Base-by-base conservation (phyloP, 30 jellyfish, hydroid and myxozoan species). In the Cassiopea xamachana region DNA sequence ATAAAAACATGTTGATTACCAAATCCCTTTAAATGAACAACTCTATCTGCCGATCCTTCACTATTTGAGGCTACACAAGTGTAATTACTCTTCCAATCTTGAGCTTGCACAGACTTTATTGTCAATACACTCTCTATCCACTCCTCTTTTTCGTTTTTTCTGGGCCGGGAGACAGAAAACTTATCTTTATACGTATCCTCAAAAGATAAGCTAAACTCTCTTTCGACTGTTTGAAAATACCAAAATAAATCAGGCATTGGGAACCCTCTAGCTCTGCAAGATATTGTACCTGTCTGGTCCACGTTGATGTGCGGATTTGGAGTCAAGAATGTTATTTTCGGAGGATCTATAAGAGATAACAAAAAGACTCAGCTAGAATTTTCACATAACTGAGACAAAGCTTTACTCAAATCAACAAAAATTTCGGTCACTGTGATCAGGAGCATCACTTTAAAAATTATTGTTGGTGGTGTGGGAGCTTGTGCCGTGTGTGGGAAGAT, bases 11-110 rank as follows among this genome's bases (percentile, higher is more conserved):
- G 68, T 3, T 55, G 12, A 94, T 79, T 59, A 91, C 97, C 89
- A 74, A 18, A 85, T 27, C 97, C 97, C 5, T 62, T 79, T 46
- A 91, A 64, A 39, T 48, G 86, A 50, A 78, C 82, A 15, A 46
- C 48, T 48, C 60, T 61, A 17, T 46, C 39, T 2, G 1, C 59
- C 0, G 91, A 76, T 17, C 97, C 97, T 59, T 84, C 87, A 14
- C 80, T 77, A 77, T 85, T 91, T 50, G 84, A 68, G 48, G 94
- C 97, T 27, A 81, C 19, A 70, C 97, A 91, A 19, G 97, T 82
- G 73, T 47, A 68, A 39, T 82, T 81, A 18, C 17, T 49, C 69
- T 59, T 78, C 89, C 89, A 91, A 74, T 84, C 92, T 17, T n/a
- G 39, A 47, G 60, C 81, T 27, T 69, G 74, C 69, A 91, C 89